Base-by-base conservation (phyloP, 2,113 vertebrate genomes). In the Terrapene triunguis region DNA sequence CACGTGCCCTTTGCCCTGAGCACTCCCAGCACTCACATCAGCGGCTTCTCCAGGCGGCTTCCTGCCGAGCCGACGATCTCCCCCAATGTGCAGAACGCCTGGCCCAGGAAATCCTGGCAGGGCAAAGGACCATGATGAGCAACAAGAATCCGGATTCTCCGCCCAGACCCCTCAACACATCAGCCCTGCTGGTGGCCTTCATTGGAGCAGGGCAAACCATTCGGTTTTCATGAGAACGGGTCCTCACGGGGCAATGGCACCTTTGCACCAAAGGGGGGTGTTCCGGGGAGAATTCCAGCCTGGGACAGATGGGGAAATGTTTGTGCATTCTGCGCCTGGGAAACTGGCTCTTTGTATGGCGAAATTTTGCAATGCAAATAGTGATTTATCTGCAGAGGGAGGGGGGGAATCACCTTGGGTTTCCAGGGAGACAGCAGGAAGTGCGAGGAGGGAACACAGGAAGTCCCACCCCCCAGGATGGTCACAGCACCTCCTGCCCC, bases 11-110 rank as follows among this genome's bases (percentile, higher is more conserved):
- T 16, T 47, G 80, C 69, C 25, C 17, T 13, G 53, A 3, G 4
- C 21, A 16, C 12, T 42, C 42, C 53, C 22, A 14, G 1, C 55
- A 98, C 99, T 99, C 97, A 99, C 99, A 96, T 99, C 89, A 99
- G 98, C 32, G 99, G 98, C 96, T 99, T 99, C 97, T 99, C 99
- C 96, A 99, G 98, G 90, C 99, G 99, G 96, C 99, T 99, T 94
- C 99, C 99, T 0, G 99, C 98, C 3, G 99, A 99, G 89, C 99
- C 99, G 92, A 99, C 99, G 1, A 99, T 99, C 97, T 99, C 99
- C 3, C 99, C 99, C 4, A 99, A 98, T 53, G 99, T 99, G 95
- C 99, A 99, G 98, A 99, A 99, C 88, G 98, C 98, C 98, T 99
- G 99, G 89, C 99, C 99, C 96, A 99, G 98, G 96, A 99, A 99